Base-by-base conservation (phyloP, 2,888 invertebrate species). In the Norana najaformis region DNA sequence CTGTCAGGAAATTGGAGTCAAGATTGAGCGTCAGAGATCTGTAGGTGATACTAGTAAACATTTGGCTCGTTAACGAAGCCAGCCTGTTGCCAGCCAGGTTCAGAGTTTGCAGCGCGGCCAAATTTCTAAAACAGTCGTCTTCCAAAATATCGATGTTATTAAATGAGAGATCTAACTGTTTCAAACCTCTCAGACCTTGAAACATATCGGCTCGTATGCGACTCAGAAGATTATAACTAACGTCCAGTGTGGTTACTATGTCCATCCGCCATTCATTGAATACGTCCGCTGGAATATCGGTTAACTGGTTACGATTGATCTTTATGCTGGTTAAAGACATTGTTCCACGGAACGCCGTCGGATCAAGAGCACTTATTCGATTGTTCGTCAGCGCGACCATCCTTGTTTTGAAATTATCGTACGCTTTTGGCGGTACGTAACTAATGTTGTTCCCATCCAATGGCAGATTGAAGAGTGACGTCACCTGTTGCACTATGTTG, bases 191-290 rank as follows among this genome's bases (percentile, higher is more conserved):
- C 35, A 85, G 85, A 37, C 37, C 85, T 11, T 36, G 35, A 23
- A 85, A 85, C 85, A 85, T 85, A 36, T 37, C 85, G 36, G 85
- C 35, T 35, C 85, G 85, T 85, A 85, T 85, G 85, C 35, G 36
- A 23, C 35, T 36, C 35, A 85, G 85, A 23, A 36, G 85, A 35
- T 85, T 85, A 85, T 85, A 35, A 23, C 85, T 85, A 35, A 85
- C 6, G 35, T 85, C 85, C 36, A 85, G 36, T 37, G 36, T 36
- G 20, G 85, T 85, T 36, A 85, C 37, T 37, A 2, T 85, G 0
- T 85, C 85, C 85, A 37, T 36, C 0, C 34, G 0, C 85, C 85
- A 85, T 36, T 85, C 85, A 23, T 35, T 85, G 85, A 85, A 85
- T 23, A 16, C 35, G 36, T 36, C 23, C 20, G 35, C 85, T 35